Percentiles rank a stretch among this genome's conserved stretches.
Conservation (phyloP, 2,888 invertebrate genomes). For the Mesodorylaimus sp. region DNA sequence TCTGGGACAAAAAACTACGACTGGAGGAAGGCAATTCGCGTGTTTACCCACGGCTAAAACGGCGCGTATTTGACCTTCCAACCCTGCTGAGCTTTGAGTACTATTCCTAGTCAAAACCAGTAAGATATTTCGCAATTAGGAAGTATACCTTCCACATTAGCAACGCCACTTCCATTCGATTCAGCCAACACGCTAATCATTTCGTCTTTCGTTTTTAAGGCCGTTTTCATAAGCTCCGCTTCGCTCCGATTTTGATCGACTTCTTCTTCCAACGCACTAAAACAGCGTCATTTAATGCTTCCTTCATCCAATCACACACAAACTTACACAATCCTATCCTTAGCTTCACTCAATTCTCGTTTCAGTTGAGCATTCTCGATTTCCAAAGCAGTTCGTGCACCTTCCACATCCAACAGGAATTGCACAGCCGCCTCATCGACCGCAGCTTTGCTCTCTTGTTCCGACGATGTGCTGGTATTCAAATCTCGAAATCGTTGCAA, state of each 20-base stretch:
- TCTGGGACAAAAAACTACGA: too few species aligned
- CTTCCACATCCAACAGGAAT: too few species aligned
- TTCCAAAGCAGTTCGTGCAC: not conserved
- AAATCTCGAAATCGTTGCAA: constrained; percentile 14
- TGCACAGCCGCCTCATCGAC: too few species aligned
- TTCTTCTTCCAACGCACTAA: constrained; percentile 15
- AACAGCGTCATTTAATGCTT: too few species aligned
- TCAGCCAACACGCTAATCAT: constrained; percentile 21
- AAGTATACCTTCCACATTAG: too few species aligned
- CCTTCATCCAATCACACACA: not conserved
- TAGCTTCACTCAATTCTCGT: not conserved
- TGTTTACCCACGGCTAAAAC: too few species aligned
- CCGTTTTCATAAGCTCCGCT: constrained; percentile 22
- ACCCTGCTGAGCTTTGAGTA: too few species aligned
- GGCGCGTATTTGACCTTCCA: too few species aligned
- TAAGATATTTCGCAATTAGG: too few species aligned
- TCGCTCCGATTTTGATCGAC: constrained; percentile 15
- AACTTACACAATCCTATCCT: not conserved
- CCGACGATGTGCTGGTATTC: not conserved
- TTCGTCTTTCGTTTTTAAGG: constrained; percentile 23
- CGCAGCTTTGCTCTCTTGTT: not conserved
- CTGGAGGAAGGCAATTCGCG: too few species aligned
- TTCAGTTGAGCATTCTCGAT: not conserved
- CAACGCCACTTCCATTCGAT: too few species aligned
- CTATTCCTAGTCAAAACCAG: too few species aligned